Conservation (phyloP, 2,797 vertebrate species). For the Hydrocynus forskahlii region DNA sequence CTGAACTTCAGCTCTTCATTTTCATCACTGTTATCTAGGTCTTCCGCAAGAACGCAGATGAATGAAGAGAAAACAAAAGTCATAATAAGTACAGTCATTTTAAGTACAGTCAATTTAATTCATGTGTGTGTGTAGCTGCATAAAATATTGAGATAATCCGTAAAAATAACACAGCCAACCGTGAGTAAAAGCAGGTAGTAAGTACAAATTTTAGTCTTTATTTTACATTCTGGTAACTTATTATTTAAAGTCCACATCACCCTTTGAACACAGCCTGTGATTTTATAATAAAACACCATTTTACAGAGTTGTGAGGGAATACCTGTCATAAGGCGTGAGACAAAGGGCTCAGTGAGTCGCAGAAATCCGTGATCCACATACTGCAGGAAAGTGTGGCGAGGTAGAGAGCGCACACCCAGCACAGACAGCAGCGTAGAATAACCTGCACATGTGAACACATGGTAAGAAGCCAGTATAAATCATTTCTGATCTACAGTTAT, state of each 20-base stretch:
- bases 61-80: neutral
- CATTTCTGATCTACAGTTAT: neutral
- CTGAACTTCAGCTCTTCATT: slow-evolving; percentile 91
- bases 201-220: no score
- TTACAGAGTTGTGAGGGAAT: slow-evolving; percentile 33
- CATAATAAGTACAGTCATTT: neutral
- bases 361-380: slow-evolving; percentile 80
- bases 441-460: slow-evolving; percentile 63
- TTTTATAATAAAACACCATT: neutral
- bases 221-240: no score
- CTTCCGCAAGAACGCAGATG: slow-evolving; percentile 49
- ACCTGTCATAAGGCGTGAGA: slow-evolving; percentile 81
- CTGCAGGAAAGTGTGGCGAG: slow-evolving; percentile 78
- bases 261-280: no score
- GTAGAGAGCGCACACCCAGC: slow-evolving; percentile 81
- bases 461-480: neutral
- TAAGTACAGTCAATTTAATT: neutral
- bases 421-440: slow-evolving; percentile 79
- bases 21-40: slow-evolving; percentile 82
- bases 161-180: no score
- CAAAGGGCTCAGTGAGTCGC: slow-evolving; percentile 78
- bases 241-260: no score
- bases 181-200: no score
- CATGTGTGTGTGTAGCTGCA: no score
- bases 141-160: no score